A percentile compares a stretch with the other conserved stretches of the same genome.
Evolutionary conservation across 2,888 invertebrate genomes (phyloP).

Genomic region (Anoncus sp.): DNA sequence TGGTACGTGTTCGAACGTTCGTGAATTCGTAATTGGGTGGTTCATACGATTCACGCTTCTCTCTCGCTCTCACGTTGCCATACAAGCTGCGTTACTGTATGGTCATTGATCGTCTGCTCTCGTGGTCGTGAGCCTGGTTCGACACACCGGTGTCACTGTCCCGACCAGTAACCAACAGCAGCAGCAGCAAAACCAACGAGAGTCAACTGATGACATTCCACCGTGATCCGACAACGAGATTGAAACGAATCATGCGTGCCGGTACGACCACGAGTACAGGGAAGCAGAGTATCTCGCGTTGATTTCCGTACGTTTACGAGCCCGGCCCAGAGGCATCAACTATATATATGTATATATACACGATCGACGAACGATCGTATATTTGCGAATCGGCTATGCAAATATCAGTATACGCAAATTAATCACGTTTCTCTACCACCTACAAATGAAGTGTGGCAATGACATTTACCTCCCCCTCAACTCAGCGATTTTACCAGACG

Average conservation of each 20-base stretch:
- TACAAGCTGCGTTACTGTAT: constrained; percentile 33
- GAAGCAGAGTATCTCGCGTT: constrained; percentile 5
- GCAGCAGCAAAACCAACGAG: too few species aligned
- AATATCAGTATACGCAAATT: constrained; percentile 36
- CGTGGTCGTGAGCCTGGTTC: constrained; percentile 34
- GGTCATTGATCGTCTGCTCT: constrained; percentile 59
- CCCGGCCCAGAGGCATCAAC: too few species aligned
- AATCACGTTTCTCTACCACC: constrained; percentile 42
- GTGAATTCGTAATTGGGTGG: constrained; percentile 72
- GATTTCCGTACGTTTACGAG: constrained; percentile 27
- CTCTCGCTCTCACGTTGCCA: constrained; percentile 42
- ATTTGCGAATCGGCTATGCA: constrained; percentile 51
- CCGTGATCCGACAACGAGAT: too few species aligned
- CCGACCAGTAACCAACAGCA: constrained; percentile 1
- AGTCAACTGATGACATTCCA: constrained; percentile 46
- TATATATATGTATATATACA: too few species aligned
- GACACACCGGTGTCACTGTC: constrained; percentile 44
- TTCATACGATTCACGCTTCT: not conserved
- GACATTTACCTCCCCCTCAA: constrained; percentile 31
- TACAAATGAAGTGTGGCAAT: constrained; percentile 49
- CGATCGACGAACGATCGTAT: constrained; percentile 1
- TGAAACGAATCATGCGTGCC: constrained; percentile 53
- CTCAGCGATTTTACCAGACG: not conserved
- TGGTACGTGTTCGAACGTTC: constrained; percentile 68
- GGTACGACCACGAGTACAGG: too few species aligned